Conservation (phyloP, 1,140 invertebrate genomes). For the Drosophila obscura region DNA sequence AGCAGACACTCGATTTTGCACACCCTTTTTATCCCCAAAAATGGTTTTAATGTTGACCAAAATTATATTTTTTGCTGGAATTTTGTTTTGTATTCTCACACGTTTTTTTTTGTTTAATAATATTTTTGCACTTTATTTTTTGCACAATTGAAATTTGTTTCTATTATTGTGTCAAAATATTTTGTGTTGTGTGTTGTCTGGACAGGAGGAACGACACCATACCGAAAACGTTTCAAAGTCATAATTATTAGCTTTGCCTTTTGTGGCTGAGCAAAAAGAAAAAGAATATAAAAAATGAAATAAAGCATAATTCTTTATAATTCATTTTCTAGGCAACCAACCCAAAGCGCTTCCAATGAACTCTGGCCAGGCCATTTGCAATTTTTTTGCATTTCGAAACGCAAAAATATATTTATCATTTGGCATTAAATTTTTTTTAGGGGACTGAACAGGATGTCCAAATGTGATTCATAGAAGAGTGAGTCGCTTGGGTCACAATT, state of each 20-base stretch:
- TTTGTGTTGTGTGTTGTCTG: constrained; percentile 20
- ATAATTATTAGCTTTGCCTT: constrained; percentile 74
- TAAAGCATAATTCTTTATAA: constrained; percentile 63
- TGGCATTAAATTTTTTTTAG: constrained; percentile 29
- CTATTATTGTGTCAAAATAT: constrained; percentile 54
- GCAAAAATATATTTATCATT: constrained; percentile 24
- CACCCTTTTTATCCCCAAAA: constrained; percentile 36
- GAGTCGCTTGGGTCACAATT: not conserved
- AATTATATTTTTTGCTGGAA: constrained; percentile 17
- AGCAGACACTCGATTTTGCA: constrained; percentile 40
- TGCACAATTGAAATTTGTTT: constrained; percentile 33
- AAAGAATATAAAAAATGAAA: constrained; percentile 32
- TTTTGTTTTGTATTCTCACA: constrained; percentile 21
- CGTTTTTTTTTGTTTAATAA: constrained; percentile 53
- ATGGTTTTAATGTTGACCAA: constrained; percentile 57
- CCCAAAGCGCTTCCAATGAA: constrained; percentile 61
- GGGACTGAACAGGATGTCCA: constrained; percentile 31
- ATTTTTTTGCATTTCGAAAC: constrained; percentile 64
- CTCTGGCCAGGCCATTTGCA: constrained; percentile 58
- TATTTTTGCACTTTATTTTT: constrained; percentile 57
- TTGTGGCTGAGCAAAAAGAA: constrained; percentile 45
- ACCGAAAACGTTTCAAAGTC: constrained; percentile 55
- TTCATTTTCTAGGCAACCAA: constrained; percentile 56
- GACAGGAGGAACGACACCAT: constrained; percentile 8
- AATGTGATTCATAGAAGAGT: constrained; percentile 39